These are phyloP conservation scores for Xestia c-nigrum DNA, from an alignment of 2,888 invertebrate genomes.

Conservation along the genomic window DNA sequence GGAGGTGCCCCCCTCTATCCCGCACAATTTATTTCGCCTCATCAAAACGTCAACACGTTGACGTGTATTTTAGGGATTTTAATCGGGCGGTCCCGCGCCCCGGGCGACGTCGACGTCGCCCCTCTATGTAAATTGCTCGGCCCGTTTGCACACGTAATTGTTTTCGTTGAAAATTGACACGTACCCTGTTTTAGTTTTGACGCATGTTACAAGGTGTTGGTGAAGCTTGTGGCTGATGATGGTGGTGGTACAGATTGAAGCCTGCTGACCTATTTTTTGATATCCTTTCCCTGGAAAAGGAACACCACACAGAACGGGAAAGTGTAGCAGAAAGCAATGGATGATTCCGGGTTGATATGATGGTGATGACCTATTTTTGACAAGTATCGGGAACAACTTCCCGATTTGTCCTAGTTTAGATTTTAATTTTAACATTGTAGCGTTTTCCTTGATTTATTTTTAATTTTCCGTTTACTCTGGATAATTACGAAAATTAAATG, in stretches of 20 bases:
- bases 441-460: not conserved
- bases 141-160: constrained; percentile 83
- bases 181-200: constrained; percentile 77
- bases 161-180: constrained; percentile 87
- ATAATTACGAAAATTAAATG: not conserved
- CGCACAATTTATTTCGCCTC: constrained; percentile 87
- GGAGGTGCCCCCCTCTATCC: constrained; percentile 71
- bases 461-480: not conserved
- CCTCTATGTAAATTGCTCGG: constrained; percentile 86
- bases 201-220: constrained; percentile 67
- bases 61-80: constrained; percentile 89
- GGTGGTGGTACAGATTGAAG: constrained; percentile 20
- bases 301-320: too few species aligned
- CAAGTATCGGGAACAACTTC: not conserved
- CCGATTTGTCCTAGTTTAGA: not conserved
- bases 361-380: not conserved
- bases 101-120: constrained; percentile 63
- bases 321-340: too few species aligned
- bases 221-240: constrained; percentile 32
- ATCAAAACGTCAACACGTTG: constrained; percentile 90
- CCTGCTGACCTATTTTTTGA: constrained; percentile 1
- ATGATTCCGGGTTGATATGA: too few species aligned
- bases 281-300: too few species aligned
- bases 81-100: constrained; percentile 79
- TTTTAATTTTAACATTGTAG: not conserved